A percentile compares a stretch with the other conserved stretches of the same genome.
Conservation (phyloP, 53 echinoderm and acorn worm species). For the Holothuria leucospilota region DNA sequence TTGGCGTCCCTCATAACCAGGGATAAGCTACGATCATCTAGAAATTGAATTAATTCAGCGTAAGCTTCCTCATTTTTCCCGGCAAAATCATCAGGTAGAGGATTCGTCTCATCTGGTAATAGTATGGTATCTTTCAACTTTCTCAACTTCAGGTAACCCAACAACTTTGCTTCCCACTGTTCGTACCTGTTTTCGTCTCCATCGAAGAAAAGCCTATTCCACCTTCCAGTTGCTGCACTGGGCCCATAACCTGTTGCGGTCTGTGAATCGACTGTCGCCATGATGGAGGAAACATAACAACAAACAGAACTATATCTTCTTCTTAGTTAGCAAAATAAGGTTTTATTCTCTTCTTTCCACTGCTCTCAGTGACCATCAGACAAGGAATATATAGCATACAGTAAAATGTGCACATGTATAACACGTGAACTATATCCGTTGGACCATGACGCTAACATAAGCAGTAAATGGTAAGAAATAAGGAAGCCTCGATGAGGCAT, state of each 20-base stretch:
- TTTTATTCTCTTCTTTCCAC: too few species aligned
- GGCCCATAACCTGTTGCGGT: constrained; percentile 66
- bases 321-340: too few species aligned
- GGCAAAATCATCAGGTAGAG: constrained; percentile 7
- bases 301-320: too few species aligned
- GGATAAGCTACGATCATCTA: constrained; percentile 52
- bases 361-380: too few species aligned
- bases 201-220: constrained; percentile 43
- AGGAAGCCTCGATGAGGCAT: too few species aligned
- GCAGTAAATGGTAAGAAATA: too few species aligned
- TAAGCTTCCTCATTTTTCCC: constrained; percentile 50
- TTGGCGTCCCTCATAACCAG: constrained; percentile 55
- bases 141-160: constrained; percentile 35
- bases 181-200: constrained; percentile 53
- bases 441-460: too few species aligned
- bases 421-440: too few species aligned
- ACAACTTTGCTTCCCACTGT: constrained; percentile 52
- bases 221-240: constrained; percentile 44
- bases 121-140: constrained; percentile 48
- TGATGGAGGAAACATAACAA: too few species aligned
- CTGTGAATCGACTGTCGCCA: too few species aligned
- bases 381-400: too few species aligned
- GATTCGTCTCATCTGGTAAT: background rate
- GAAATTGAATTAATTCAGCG: constrained; percentile 47
- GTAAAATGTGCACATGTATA: too few species aligned